Base-by-base conservation (phyloP, 2,113 vertebrate species). In the Zosterops borbonicus region DNA sequence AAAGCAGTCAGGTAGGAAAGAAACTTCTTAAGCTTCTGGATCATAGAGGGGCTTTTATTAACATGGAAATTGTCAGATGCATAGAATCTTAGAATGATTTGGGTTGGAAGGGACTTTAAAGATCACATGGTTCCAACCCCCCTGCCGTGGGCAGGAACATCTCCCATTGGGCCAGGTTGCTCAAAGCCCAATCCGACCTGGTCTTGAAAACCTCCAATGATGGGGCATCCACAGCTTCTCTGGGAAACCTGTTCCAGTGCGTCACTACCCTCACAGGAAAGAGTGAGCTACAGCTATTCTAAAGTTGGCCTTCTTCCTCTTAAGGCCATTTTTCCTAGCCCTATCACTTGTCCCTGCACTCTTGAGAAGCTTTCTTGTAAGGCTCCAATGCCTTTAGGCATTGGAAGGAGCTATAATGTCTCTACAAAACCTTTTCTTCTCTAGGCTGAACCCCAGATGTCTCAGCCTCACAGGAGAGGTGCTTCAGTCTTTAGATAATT, bases 81-180 rank as follows among this genome's bases (percentile, higher is more conserved):
- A 10, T 15, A 56, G 28, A 67, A n/a, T 67, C 15, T 11, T 39
- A 41, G 14, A 82, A 46, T n/a, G n/a, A 12, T 68, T 53, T 68
- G 9, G 9, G 11, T 53, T 68, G n/a, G 16, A 82, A 53, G 11
- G 5, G 20, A 21, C 4, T 39, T 52, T n/a, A 41, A 75, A 52
- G 13, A 44, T 39, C 14, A 24, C 0, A 0, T 25, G 9, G 28
- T 60, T 82, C 16, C 46, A 53, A 24, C 1, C 1, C 3, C 22
- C 5, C 7, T n/a, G 12, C 28, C 15, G 14, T 29, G 15, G 25
- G 9, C 19, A 75, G 44, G 28, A 39, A 39, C 17, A 21, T 9
- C 15, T 67, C 29, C 11, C 24, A 14, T 7, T 24, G 21, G 52
- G 9, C 28, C 9, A 29, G 33, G 6, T 4, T 39, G 13, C 6